These are phyloP conservation scores for Platyscapa corneri DNA, from an alignment of 1,140 invertebrate species.

Conservation along the genomic window DNA sequence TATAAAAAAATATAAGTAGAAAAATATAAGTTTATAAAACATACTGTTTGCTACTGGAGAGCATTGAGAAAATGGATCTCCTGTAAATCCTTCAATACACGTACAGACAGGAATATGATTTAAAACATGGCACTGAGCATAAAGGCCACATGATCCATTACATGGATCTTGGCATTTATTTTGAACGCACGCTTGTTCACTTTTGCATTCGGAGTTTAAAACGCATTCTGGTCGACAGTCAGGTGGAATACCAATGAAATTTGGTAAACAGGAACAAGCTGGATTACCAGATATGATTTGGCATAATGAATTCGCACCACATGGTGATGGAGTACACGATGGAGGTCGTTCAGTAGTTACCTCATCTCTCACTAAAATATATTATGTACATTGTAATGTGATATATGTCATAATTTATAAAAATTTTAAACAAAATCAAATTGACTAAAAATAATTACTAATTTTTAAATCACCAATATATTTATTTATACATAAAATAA, in stretches of 20 bases:
- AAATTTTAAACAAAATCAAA: too few relatives aligned
- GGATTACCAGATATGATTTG: slow-evolving; percentile 81
- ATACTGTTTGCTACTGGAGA: slow-evolving; percentile 72
- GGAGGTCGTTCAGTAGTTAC: slow-evolving; percentile 78
- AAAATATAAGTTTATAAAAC: slow-evolving; percentile 14
- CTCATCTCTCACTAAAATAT: slow-evolving; percentile 58
- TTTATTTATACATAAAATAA: too few relatives aligned
- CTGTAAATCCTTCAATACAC: slow-evolving; percentile 82
- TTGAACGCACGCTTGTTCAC: slow-evolving; percentile 82
- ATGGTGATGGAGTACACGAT: slow-evolving; percentile 85
- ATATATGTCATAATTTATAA: too few relatives aligned
- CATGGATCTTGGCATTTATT: slow-evolving; percentile 85
- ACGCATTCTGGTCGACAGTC: slow-evolving; percentile 84
- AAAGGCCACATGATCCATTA: slow-evolving; percentile 83
- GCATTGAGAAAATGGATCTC: slow-evolving; percentile 86
- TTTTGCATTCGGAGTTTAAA: slow-evolving; percentile 83
- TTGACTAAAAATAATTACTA: too few relatives aligned
- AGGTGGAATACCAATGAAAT: slow-evolving; percentile 84
- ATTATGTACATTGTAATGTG: neutral
- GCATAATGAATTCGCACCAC: slow-evolving; percentile 88
- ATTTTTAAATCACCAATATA: too few relatives aligned
- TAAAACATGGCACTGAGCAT: slow-evolving; percentile 82
- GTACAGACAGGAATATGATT: slow-evolving; percentile 85
- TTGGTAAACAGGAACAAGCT: slow-evolving; percentile 84
- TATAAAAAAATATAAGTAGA: too few relatives aligned